phyloP scores from a whole-genome alignment of 2,888 invertebrate species.

The Ashinkailepas kermadecensis region DNA sequence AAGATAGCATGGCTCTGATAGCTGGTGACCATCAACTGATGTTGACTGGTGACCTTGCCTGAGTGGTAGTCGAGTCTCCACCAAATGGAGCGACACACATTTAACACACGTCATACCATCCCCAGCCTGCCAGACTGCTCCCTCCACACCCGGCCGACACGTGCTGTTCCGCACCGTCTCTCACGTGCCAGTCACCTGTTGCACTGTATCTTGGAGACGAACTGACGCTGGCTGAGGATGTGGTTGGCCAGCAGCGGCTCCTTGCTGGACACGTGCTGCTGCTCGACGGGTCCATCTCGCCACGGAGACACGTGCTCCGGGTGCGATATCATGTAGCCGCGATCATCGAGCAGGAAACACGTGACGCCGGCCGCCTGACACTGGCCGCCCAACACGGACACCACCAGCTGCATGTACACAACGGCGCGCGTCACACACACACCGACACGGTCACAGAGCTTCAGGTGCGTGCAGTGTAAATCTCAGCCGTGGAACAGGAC shows the following conservation, averaged over 20 bases:
- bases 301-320: conserved; percentile 47
- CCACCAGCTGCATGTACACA: not conserved
- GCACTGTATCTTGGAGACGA: conserved; percentile 50
- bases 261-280: conserved; percentile 80
- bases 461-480: too few species aligned
- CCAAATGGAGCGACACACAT: too few species aligned
- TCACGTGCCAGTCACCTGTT: conserved; percentile 65
- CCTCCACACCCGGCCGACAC: too few species aligned
- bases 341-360: conserved; percentile 83
- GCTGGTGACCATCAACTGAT: too few species aligned
- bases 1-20: too few species aligned
- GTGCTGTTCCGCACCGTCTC: too few species aligned
- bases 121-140: too few species aligned
- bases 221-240: conserved; percentile 5
- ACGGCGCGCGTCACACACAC: conserved; percentile 42
- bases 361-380: conserved; percentile 48
- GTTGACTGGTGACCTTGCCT: too few species aligned
- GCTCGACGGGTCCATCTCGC: conserved; percentile 62
- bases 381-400: not conserved
- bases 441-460: too few species aligned
- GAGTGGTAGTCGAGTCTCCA: too few species aligned
- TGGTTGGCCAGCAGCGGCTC: conserved; percentile 57
- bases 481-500: too few species aligned
- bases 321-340: conserved; percentile 80
- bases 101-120: too few species aligned